phyloP scores from a whole-genome alignment of 2,797 vertebrate genomes.

The Falco naumanni region DNA sequence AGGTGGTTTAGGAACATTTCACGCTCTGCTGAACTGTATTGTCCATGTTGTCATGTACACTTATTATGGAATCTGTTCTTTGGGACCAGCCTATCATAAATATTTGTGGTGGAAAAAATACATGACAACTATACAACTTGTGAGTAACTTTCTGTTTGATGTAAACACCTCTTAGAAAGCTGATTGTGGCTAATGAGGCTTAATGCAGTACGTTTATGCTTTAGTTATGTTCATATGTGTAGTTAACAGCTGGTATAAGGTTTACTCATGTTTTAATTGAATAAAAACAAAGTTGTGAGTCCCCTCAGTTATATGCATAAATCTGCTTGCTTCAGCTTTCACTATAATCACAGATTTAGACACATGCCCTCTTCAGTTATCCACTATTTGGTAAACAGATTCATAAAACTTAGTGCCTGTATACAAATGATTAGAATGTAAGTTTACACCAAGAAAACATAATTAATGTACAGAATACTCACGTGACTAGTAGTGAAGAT shows the following conservation, averaged over 20 bases:
- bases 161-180: neutral
- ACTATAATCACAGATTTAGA: neutral
- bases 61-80: slow-evolving; percentile 91
- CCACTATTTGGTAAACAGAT: neutral
- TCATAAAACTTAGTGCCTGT: neutral
- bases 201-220: neutral
- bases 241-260: neutral
- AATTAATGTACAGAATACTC: neutral
- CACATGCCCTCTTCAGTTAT: neutral
- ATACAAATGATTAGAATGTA: neutral
- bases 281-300: neutral
- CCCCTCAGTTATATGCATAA: neutral
- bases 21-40: slow-evolving; percentile 89
- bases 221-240: neutral
- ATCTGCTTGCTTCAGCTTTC: neutral
- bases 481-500: neutral
- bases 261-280: neutral
- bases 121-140: slow-evolving; percentile 94
- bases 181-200: neutral
- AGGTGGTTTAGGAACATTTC: slow-evolving; percentile 97
- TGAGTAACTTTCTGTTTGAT: slow-evolving; percentile 72
- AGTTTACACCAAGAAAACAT: neutral
- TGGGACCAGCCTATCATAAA: slow-evolving; percentile 92
- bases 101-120: slow-evolving; percentile 99
- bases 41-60: slow-evolving; percentile 96